Evolutionary conservation across 92 coral and sea anemone genomes (phyloP), one percentile per base, ranked within the genome.

Genomic region (Epizoanthus illoricatus): DNA sequence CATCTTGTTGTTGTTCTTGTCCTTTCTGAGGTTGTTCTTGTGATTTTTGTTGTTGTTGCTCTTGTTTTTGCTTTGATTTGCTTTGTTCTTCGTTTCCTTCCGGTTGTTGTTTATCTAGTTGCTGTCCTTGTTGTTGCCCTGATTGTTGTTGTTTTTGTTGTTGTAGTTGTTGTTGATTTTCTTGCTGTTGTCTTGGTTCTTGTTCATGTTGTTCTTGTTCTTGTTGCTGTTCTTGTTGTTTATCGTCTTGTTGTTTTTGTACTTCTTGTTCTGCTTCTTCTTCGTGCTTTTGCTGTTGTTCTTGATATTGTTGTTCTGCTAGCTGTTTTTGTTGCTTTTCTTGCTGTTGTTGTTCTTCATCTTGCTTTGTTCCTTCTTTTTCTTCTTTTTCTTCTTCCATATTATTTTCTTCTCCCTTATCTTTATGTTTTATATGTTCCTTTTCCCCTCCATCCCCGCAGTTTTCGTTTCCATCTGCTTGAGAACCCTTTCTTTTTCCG

Each of bases 81-180:
- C 15, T 28, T 33, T 54, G 24, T 4, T 63, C 59, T 60, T 15
- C 21, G 10, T 65, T 20, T 72, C 7, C 28, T 45, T 73, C 7
- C 15, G 12, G 42, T 23, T 12, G 3, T 49, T 73, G 2, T 0
- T 21, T 21, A 17, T 21, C 41, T 8, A 7, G 36, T 20, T 49
- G 57, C 17, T 60, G 21, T 36, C 58, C 49, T 28, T 61, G 36
- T 52, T 21, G 70, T n/a, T 67, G 33, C 69, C 43, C 17, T 47
- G 55, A n/a, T 56, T 41, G 58, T 43, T 59, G 19, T 66, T 69
- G 41, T 55, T 85, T 69, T 52, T 83, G 23, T 65, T 75, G 71
- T 76, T 78, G 41, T 47, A 21, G 36, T 57, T 36, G 12, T 60
- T 43, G 18, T 20, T 43, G 86, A 4, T 8, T 40, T 74, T 5